phyloP scores from a whole-genome alignment of 2,888 invertebrate species.

The Busseola fusca region DNA sequence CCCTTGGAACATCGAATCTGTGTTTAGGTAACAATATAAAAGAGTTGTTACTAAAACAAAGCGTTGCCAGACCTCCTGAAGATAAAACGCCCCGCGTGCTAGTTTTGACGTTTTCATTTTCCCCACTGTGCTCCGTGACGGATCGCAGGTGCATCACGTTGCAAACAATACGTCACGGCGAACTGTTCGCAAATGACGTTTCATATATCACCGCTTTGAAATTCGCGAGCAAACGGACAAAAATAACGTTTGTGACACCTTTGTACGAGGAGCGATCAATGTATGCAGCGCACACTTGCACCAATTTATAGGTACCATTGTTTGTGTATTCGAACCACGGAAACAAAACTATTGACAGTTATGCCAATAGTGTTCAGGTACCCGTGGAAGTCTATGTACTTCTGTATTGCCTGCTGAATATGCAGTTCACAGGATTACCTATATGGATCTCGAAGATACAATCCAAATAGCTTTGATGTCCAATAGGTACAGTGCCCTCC shows the following conservation, averaged over 20 bases:
- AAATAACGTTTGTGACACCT: slow-evolving; percentile 59
- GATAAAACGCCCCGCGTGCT: slow-evolving; percentile 48
- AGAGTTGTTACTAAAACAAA: slow-evolving; percentile 50
- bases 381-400: background rate
- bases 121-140: slow-evolving; percentile 58
- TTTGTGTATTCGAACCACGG: slow-evolving; percentile 37
- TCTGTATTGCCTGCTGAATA: slow-evolving; percentile 5
- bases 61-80: slow-evolving; percentile 48
- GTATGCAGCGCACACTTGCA: slow-evolving; percentile 38
- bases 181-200: slow-evolving; percentile 66
- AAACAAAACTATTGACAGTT: slow-evolving; percentile 38
- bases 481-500: background rate
- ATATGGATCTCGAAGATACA: background rate
- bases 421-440: slow-evolving; percentile 3
- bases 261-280: slow-evolving; percentile 46
- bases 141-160: slow-evolving; percentile 72
- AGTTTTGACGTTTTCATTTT: slow-evolving; percentile 72
- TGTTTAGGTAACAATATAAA: slow-evolving; percentile 54
- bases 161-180: slow-evolving; percentile 62
- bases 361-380: slow-evolving; percentile 23
- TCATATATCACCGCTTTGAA: slow-evolving; percentile 66
- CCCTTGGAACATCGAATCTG: slow-evolving; percentile 39
- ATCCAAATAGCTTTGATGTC: background rate
- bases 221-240: slow-evolving; percentile 59
- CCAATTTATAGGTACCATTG: slow-evolving; percentile 38